Conservation (phyloP, 2,113 vertebrate genomes). For the Corydoras maculifer region DNA sequence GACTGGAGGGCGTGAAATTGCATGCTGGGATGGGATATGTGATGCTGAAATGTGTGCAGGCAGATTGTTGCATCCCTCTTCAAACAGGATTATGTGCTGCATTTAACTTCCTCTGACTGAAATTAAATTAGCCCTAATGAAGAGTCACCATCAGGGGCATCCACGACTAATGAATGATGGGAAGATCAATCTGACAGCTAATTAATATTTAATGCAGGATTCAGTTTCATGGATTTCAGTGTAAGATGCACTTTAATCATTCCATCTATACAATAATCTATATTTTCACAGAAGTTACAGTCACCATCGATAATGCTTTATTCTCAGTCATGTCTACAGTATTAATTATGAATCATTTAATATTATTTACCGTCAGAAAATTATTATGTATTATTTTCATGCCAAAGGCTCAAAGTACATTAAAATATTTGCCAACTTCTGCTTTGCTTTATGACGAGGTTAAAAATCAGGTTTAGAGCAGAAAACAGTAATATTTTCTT, state of each 20-base stretch:
- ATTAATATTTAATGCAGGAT: conserved; percentile 7
- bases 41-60: conserved; percentile 26
- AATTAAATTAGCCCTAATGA: conserved; percentile 32
- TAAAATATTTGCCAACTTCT: no score
- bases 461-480: neutral
- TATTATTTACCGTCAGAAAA: neutral
- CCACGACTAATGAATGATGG: conserved; percentile 3
- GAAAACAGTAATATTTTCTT: no score
- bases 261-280: neutral
- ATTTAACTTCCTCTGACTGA: conserved; percentile 1
- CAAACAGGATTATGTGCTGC: conserved; percentile 22
- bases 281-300: neutral
- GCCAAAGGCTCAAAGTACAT: no score
- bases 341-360: neutral
- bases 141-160: conserved; percentile 4
- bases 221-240: neutral
- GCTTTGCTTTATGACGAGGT: neutral
- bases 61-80: conserved; percentile 31
- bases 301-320: neutral
- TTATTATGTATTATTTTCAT: no score
- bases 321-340: conserved; percentile 7
- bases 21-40: conserved; percentile 16
- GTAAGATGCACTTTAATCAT: conserved; percentile 6
- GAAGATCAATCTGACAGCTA: neutral
- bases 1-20: conserved; percentile 34